Conservation (phyloP, 2,888 invertebrate genomes). For the Pristionchus japonicus region DNA sequence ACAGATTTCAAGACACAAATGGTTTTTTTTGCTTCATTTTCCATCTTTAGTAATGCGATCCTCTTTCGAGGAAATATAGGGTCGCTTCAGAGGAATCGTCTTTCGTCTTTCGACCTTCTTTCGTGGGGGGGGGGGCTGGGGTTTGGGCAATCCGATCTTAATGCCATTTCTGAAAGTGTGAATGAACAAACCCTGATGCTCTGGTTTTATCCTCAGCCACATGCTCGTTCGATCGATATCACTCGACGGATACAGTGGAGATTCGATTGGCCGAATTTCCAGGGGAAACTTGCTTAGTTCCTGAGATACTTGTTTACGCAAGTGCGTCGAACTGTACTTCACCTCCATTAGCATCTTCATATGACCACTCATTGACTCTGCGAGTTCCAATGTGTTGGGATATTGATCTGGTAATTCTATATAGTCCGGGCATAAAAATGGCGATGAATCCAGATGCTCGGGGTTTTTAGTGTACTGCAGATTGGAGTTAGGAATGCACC, state of each 20-base stretch:
- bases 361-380: not conserved
- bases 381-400: not conserved
- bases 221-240: not conserved
- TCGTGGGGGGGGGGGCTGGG: too few species aligned
- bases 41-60: too few species aligned
- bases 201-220: slow-evolving; percentile 34
- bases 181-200: slow-evolving; percentile 2
- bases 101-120: too few species aligned
- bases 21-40: too few species aligned
- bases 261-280: not conserved
- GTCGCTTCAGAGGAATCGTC: too few species aligned
- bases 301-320: not conserved
- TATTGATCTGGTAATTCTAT: slow-evolving; percentile 1
- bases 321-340: not conserved
- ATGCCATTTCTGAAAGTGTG: too few species aligned
- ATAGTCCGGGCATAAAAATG: slow-evolving; percentile 17
- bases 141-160: too few species aligned
- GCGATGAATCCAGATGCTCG: slow-evolving; percentile 35
- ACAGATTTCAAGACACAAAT: too few species aligned
- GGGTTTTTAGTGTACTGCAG: not conserved
- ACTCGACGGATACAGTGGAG: not conserved
- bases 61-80: too few species aligned
- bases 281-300: not conserved
- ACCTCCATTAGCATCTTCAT: not conserved
- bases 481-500: not conserved